phyloP scores from a whole-genome alignment of 2,797 vertebrate genomes.

The Urosaurus nigricauda region DNA sequence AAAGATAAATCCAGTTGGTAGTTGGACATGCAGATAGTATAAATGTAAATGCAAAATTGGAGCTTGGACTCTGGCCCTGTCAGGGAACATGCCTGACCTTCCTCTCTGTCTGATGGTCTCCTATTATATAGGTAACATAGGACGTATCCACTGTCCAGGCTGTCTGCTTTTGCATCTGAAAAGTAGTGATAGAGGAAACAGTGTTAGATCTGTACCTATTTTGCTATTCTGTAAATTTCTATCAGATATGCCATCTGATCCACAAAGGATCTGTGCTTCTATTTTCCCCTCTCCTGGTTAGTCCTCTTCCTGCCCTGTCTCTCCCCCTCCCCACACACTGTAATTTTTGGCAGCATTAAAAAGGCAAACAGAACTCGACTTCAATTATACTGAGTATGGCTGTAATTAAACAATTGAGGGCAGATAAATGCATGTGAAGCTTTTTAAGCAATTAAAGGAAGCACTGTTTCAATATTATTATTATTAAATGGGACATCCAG shows the following conservation, averaged over 20 bases:
- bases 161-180: neutral
- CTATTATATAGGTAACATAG: neutral
- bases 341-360: slow-evolving; percentile 1
- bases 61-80: neutral
- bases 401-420: slow-evolving; percentile 11
- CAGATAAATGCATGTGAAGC: neutral
- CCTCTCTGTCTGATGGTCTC: neutral
- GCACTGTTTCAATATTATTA: slow-evolving; percentile 10
- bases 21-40: neutral
- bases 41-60: neutral
- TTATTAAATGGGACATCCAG: slow-evolving; percentile 27
- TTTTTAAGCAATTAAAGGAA: slow-evolving; percentile 23
- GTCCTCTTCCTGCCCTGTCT: too few relatives aligned
- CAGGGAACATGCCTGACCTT: neutral
- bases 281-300: neutral
- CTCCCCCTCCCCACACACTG: too few relatives aligned
- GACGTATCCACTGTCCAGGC: neutral
- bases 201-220: neutral
- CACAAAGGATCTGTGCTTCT: neutral
- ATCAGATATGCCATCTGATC: slow-evolving; percentile 8
- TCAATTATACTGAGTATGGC: slow-evolving; percentile 15
- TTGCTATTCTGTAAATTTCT: neutral
- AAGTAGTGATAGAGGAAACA: neutral
- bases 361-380: neutral
- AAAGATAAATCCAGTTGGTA: neutral